phyloP scores from a whole-genome alignment of 2,113 vertebrate genomes.

The Mohoua ochrocephala region DNA sequence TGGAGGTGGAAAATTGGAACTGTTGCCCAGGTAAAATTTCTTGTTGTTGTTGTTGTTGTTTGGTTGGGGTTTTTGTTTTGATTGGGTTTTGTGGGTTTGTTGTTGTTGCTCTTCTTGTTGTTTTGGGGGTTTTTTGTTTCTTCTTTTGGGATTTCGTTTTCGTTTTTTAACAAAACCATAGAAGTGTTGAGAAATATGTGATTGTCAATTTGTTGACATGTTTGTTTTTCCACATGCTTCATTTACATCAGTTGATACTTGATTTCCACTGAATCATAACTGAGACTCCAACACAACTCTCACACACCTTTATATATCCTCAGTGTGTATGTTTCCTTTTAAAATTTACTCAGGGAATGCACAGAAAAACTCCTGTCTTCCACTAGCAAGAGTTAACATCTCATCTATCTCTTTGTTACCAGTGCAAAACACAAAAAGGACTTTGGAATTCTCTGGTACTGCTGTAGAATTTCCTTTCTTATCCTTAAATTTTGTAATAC shows the following conservation, averaged over 20 bases:
- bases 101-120: background rate
- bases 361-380: background rate
- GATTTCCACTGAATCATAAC: background rate
- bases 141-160: background rate
- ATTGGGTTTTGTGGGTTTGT: background rate
- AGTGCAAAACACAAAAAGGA: background rate
- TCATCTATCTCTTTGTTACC: background rate
- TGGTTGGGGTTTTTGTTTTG: background rate
- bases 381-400: background rate
- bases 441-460: background rate
- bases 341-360: background rate
- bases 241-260: background rate
- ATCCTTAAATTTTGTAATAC: background rate
- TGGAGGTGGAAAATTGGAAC: background rate
- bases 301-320: background rate
- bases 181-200: background rate
- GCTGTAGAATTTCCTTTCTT: background rate
- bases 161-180: background rate
- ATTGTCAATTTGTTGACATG: rapidly evolving
- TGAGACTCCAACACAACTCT: background rate
- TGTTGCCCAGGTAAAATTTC: background rate
- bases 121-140: background rate
- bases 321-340: background rate
- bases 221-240: background rate
- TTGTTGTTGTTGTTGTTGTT: background rate